Percentiles rank a stretch among this genome's conserved stretches.
Evolutionary conservation across 2,888 invertebrate species (phyloP).

Genomic region (Rhopalosiphum nymphaeae): DNA sequence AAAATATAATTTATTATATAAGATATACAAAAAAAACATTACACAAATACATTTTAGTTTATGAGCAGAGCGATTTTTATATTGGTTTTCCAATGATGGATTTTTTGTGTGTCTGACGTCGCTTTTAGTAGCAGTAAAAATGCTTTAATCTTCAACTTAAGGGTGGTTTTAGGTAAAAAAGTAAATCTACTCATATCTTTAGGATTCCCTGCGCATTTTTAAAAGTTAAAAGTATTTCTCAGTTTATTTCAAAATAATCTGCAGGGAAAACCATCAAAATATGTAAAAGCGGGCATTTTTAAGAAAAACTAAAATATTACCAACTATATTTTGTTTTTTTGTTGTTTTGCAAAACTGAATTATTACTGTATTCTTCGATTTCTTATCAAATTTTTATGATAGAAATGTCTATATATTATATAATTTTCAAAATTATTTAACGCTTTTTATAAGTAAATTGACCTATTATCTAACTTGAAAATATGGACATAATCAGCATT

Average conservation of each 20-base stretch:
- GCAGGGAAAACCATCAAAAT: background rate
- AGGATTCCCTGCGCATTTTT: accelerated
- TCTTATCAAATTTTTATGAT: background rate
- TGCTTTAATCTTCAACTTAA: background rate
- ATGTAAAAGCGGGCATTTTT: background rate
- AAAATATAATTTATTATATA: background rate
- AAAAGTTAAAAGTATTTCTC: background rate
- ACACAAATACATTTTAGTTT: background rate
- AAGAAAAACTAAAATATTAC: background rate
- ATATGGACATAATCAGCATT: background rate
- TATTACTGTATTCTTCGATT: background rate
- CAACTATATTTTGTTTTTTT: background rate
- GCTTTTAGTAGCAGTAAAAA: background rate
- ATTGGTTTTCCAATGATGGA: background rate
- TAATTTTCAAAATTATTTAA: background rate
- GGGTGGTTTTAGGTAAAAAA: background rate
- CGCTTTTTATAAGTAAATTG: background rate
- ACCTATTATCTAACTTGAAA: background rate
- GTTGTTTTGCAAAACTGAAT: background rate
- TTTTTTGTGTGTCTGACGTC: background rate
- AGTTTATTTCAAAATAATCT: background rate
- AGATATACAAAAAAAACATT: background rate
- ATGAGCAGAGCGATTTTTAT: background rate
- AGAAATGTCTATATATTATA: background rate
- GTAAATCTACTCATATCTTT: background rate